Evolutionary conservation across 2,113 vertebrate species (phyloP).

Genomic region (Coracopsis vasa): DNA sequence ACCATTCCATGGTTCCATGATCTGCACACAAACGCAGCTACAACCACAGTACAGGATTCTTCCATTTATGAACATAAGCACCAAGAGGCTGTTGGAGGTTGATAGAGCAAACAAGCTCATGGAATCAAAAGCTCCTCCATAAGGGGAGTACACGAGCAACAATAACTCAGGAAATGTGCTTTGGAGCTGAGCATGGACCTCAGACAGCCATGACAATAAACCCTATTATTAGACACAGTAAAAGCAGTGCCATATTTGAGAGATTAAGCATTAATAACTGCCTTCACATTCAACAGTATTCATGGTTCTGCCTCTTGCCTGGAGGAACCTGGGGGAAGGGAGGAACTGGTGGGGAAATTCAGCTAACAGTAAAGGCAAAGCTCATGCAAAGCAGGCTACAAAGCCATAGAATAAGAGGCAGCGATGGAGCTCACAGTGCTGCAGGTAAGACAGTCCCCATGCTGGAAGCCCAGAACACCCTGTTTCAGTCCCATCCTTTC

Average conservation of each 20-base stretch:
- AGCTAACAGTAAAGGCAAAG: background rate
- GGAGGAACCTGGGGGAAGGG: background rate
- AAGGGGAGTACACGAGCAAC: background rate
- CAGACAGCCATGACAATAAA: background rate
- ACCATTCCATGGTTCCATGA: background rate
- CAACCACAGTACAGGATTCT: rapidly evolving
- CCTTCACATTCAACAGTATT: background rate
- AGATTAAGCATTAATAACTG: constrained; percentile 19
- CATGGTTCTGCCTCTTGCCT: background rate
- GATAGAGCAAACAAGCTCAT: background rate
- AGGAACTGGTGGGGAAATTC: background rate
- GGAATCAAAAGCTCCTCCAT: background rate
- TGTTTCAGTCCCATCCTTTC: background rate
- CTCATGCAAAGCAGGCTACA: background rate
- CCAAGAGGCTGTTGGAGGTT: background rate
- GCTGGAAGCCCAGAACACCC: background rate
- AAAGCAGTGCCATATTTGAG: background rate
- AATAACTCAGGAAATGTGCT: background rate
- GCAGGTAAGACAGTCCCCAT: rapidly evolving
- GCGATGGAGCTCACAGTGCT: background rate
- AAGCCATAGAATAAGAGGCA: background rate
- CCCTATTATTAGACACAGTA: background rate
- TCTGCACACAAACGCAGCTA: background rate
- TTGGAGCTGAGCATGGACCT: background rate
- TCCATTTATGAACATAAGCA: background rate